Percentiles rank a stretch among this genome's conserved stretches.
Evolutionary conservation across 2,113 vertebrate genomes (phyloP).

Genomic region (Plotosus lineatus): DNA sequence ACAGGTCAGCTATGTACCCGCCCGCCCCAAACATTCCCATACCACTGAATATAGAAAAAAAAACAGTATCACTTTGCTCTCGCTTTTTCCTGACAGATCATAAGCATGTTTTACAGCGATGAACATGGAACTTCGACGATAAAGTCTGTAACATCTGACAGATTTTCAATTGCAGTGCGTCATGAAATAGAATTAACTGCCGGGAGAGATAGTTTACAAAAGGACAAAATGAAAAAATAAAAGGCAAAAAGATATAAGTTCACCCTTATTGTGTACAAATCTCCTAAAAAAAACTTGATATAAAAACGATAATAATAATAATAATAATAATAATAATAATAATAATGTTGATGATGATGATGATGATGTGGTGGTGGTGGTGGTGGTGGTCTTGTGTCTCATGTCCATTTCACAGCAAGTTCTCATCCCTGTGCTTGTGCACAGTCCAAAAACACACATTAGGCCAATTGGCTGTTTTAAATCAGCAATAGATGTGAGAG

Average conservation of each 20-base stretch:
- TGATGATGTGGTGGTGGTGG: too few relatives aligned
- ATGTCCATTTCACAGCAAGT: too few relatives aligned
- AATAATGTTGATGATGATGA: too few relatives aligned
- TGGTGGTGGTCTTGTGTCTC: too few relatives aligned
- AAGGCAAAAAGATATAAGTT: too few relatives aligned
- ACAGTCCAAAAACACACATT: too few relatives aligned
- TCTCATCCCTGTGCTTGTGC: too few relatives aligned
- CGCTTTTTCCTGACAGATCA: background rate
- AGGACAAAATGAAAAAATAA: background rate
- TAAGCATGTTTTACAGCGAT: background rate
- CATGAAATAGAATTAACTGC: slow-evolving; percentile 8
- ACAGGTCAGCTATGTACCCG: background rate
- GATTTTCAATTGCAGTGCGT: background rate
- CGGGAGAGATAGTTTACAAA: background rate
- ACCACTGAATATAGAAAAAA: background rate
- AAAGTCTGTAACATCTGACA: slow-evolving; percentile 13
- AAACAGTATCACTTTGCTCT: background rate
- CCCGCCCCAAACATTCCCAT: background rate
- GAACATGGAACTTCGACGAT: background rate
- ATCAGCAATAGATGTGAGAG: too few relatives aligned
- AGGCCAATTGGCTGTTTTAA: too few relatives aligned
- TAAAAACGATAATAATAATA: too few relatives aligned
- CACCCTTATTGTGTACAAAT: background rate
- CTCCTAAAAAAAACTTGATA: too few relatives aligned
- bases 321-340: too few relatives aligned